Conservation (phyloP, 2,888 invertebrate genomes). For the Ormyrus nitidulus region DNA sequence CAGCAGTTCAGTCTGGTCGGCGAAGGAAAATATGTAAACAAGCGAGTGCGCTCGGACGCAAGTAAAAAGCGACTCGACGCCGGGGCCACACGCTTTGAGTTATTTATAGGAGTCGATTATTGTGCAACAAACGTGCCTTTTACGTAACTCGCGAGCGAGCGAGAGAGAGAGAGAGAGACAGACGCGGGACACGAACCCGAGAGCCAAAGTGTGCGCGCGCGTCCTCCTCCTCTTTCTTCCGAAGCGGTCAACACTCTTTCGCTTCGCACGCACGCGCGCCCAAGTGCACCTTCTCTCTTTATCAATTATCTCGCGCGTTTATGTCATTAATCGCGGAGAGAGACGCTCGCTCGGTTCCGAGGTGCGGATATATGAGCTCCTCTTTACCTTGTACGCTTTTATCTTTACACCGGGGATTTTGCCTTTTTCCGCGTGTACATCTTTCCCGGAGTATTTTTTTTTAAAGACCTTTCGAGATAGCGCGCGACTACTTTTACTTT, state of each 20-base stretch:
- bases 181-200: too few relatives aligned
- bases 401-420: not conserved
- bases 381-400: conserved; percentile 11
- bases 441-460: too few relatives aligned
- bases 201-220: not conserved
- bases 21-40: conserved; percentile 62
- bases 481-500: not conserved
- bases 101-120: conserved; percentile 73
- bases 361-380: too few relatives aligned
- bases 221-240: not conserved
- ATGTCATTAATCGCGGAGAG: too few relatives aligned
- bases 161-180: too few relatives aligned
- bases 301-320: too few relatives aligned
- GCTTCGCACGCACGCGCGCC: not conserved
- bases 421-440: not conserved
- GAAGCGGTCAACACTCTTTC: not conserved
- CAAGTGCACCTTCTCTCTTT: not conserved
- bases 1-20: not conserved
- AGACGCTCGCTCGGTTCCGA: too few relatives aligned
- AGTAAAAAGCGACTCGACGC: conserved; percentile 36
- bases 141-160: conserved; percentile 66
- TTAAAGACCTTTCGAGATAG: not conserved
- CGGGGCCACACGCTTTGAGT: conserved; percentile 63
- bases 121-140: conserved; percentile 72
- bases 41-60: conserved; percentile 28